These are phyloP conservation scores for Indri indri DNA, from an alignment of 2,113 vertebrate genomes.

Conservation along the genomic window DNA sequence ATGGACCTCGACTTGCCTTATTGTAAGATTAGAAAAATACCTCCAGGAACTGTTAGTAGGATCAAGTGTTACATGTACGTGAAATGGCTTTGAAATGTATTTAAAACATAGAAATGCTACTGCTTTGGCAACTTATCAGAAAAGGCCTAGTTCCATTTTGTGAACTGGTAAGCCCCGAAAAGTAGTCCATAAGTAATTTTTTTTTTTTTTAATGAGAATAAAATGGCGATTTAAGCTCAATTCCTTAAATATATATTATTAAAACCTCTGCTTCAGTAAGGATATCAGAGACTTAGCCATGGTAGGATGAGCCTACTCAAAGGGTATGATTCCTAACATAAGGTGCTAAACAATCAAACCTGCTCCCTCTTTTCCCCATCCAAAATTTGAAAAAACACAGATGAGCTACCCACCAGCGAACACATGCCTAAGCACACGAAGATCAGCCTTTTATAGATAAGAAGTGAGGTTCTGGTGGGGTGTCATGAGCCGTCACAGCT, in stretches of 20 bases:
- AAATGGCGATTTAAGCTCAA: neutral
- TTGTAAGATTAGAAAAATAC: neutral
- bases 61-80: neutral
- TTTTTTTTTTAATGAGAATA: neutral
- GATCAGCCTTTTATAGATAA: neutral
- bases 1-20: neutral
- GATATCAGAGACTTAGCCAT: neutral
- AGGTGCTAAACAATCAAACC: neutral
- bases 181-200: neutral
- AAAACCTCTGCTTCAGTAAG: neutral
- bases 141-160: neutral
- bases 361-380: neutral
- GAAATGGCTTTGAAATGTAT: neutral
- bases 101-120: neutral
- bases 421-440: rapidly evolving
- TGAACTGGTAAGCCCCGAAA: neutral
- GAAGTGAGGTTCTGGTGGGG: neutral
- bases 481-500: rapidly evolving
- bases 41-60: too few species aligned
- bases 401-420: neutral
- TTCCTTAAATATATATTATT: neutral
- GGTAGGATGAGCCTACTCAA: rapidly evolving
- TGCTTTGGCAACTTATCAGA: neutral
- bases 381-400: neutral
- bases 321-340: neutral